A percentile compares a stretch with the other conserved stretches of the same genome.
These are phyloP conservation scores for Platyrinchus mystaceus DNA, from an alignment of 2,797 vertebrate species.

Conservation along the genomic window DNA sequence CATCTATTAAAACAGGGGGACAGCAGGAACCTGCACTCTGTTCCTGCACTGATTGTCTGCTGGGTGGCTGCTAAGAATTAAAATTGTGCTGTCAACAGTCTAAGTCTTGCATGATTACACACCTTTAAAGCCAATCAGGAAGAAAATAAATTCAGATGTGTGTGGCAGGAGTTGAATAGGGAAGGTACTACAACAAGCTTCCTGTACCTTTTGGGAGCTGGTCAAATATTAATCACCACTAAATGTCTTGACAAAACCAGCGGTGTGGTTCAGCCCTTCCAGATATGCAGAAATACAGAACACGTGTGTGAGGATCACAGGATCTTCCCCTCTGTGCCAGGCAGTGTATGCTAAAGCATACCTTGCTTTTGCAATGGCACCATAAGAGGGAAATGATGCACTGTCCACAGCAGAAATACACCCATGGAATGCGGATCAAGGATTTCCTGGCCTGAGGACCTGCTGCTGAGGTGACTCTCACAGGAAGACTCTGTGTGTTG, in stretches of 20 bases:
- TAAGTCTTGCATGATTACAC: conserved; percentile 57
- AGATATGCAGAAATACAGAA: neutral
- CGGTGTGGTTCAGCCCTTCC: neutral
- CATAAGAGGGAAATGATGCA: neutral
- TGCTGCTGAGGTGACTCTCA: neutral
- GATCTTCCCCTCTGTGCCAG: neutral
- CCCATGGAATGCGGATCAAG: neutral
- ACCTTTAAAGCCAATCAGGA: conserved; percentile 49
- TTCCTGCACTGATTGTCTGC: neutral
- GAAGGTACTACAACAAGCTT: conserved; percentile 19
- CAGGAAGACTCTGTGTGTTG: neutral
- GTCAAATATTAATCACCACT: conserved; percentile 26
- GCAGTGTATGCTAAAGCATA: neutral
- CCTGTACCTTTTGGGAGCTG: conserved; percentile 5
- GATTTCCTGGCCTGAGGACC: neutral
- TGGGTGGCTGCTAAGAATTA: conserved; percentile 51
- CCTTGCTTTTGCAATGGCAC: neutral
- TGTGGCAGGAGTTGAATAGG: conserved; percentile 11
- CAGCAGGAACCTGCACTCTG: conserved; percentile 4
- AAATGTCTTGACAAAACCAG: conserved; percentile 27
- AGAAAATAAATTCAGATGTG: conserved; percentile 61
- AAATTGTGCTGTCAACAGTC: conserved; percentile 52
- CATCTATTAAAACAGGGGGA: conserved; percentile 21
- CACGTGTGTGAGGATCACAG: neutral
- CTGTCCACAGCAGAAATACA: neutral